Evolutionary conservation across 2,888 invertebrate genomes (phyloP), one percentile per base, ranked within the genome.

Genomic region (Drosophila monieri): DNA sequence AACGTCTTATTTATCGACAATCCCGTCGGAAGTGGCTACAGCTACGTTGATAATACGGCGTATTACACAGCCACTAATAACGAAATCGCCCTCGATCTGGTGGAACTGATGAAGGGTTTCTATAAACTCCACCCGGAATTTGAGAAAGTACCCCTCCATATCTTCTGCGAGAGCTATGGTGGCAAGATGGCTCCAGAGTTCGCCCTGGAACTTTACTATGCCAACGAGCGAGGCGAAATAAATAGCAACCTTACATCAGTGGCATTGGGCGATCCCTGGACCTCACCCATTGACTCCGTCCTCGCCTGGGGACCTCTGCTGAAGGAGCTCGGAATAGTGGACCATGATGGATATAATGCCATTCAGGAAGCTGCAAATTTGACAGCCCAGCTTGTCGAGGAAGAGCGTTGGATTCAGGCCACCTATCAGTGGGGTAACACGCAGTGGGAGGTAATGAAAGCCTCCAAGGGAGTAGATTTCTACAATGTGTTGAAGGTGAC

Each of bases 111-210:
- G 91, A 93, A 93, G 85, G 93, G 93, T 5, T 96, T 98, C 90
- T 94, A 96, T 74, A 81, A 92, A 18, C 88, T 92, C 12, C 92
- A 95, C 85, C 94, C 95, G 0, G 93, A 95, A 78, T 97, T 97
- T 86, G 93, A 94, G 89, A 92, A 91, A 6, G 93, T 95, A 0
- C 95, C 97, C 0, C 92, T 97, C 41, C 97, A 97, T 88, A 96
- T 98, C 62, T 96, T 96, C 84, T 95, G 95, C 21, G 97, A 98
- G 91, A 97, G 97, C 0, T 98, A 98, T 90, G 98, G 98, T n/a
- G 97, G 97, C 1, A 98, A 98, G 92, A 97, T 97, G 97, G 95
- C 96, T 0, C 94, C 95, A 0, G 96, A 96, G 83, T 97, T 97
- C 90, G 96, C 95, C 89, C 93, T 85, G 14, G 90, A 90, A 53